Evolutionary conservation across 2,888 invertebrate species (phyloP).

Genomic region (Tanaodytes sp.): DNA sequence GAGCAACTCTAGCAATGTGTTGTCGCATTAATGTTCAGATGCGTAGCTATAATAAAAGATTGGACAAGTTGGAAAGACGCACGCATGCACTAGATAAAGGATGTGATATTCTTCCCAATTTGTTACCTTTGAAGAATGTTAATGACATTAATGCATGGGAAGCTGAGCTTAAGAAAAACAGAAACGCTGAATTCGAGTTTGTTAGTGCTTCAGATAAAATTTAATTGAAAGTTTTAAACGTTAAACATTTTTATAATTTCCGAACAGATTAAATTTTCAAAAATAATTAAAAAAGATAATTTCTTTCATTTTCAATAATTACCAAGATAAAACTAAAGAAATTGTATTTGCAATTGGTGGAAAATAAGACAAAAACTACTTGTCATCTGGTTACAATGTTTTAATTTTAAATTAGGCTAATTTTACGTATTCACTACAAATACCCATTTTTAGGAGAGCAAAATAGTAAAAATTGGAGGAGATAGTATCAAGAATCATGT

Average conservation of each 20-base stretch:
- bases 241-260: neutral
- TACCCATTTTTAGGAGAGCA: neutral
- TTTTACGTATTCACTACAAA: too few relatives aligned
- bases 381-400: neutral
- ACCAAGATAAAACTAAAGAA: too few relatives aligned
- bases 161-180: conserved; percentile 15
- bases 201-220: conserved; percentile 1
- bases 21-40: conserved; percentile 13
- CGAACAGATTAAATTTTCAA: too few relatives aligned
- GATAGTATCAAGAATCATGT: conserved; percentile 2
- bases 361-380: neutral
- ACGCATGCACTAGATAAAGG: neutral
- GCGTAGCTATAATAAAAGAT: conserved; percentile 9
- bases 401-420: neutral
- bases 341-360: too few relatives aligned
- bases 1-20: conserved; percentile 13
- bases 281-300: neutral
- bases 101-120: conserved; percentile 10
- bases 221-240: neutral
- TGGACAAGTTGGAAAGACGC: conserved; percentile 17
- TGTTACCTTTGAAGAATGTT: conserved; percentile 12
- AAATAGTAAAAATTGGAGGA: conserved; percentile 15
- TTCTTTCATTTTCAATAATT: neutral
- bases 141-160: conserved; percentile 7
- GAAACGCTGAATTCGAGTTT: conserved; percentile 9